These are phyloP conservation scores for Bellardia pandia DNA, from an alignment of 2,888 invertebrate genomes.

Conservation along the genomic window DNA sequence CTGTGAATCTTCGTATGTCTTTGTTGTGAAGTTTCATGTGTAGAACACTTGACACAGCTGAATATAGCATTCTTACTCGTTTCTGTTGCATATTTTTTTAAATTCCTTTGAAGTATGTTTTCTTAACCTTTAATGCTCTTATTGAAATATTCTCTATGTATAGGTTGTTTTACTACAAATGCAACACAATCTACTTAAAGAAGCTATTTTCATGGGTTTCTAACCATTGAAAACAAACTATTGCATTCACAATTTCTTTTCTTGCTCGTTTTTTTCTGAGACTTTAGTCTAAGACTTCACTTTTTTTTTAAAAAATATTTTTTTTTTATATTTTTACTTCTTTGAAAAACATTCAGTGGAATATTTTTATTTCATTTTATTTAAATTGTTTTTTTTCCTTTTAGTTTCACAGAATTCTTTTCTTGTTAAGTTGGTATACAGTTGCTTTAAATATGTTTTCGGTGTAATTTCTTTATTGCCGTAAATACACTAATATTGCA, in stretches of 20 bases:
- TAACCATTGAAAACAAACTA: conserved; percentile 48
- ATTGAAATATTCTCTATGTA: background rate
- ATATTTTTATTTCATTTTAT: conserved; percentile 52
- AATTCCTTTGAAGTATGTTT: background rate
- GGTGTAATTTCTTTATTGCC: conserved; percentile 34
- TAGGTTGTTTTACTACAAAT: conserved; percentile 11
- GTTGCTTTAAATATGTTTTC: conserved; percentile 53
- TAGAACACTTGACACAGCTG: background rate
- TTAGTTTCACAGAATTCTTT: background rate
- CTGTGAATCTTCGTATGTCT: too few species aligned
- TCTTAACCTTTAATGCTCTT: conserved; percentile 22
- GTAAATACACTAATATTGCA: background rate
- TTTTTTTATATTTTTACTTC: conserved; percentile 42
- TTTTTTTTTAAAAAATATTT: background rate
- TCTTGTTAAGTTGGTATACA: background rate
- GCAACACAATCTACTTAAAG: conserved; percentile 61
- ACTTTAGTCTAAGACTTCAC: conserved; percentile 37
- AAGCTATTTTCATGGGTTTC: conserved; percentile 44
- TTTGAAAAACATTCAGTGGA: conserved; percentile 39
- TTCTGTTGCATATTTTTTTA: background rate
- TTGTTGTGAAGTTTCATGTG: too few species aligned
- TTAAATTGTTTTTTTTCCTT: conserved; percentile 35
- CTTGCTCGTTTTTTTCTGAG: background rate
- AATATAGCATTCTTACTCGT: background rate
- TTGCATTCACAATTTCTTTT: conserved; percentile 50